A percentile compares a stretch with the other conserved stretches of the same genome.
These are phyloP conservation scores for Tetropium fuscum DNA, from an alignment of 2,888 invertebrate species.

Conservation along the genomic window DNA sequence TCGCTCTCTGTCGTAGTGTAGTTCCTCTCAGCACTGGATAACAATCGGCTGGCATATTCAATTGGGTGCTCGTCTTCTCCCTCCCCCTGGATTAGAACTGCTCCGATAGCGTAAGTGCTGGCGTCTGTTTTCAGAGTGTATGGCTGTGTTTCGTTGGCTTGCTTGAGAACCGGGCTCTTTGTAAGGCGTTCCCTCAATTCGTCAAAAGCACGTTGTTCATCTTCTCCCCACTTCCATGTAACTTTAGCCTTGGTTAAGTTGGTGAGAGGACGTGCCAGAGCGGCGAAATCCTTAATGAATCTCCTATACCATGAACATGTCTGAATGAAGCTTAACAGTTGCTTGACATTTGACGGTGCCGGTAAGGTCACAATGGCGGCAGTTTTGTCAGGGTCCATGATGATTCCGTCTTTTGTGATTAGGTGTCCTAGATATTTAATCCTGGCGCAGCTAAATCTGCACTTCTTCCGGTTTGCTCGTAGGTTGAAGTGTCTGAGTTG, in stretches of 20 bases:
- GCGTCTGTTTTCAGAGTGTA: constrained; percentile 47
- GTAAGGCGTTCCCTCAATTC: constrained; percentile 34
- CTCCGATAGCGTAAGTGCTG: constrained; percentile 44
- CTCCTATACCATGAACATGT: constrained; percentile 39
- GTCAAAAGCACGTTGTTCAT: constrained; percentile 33
- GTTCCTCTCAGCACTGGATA: constrained; percentile 39
- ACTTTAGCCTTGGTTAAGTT: constrained; percentile 30
- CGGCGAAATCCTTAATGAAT: constrained; percentile 38
- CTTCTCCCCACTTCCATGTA: constrained; percentile 30
- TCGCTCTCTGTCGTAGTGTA: too few relatives aligned
- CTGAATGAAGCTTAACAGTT: constrained; percentile 36
- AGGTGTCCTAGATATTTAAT: constrained; percentile 36
- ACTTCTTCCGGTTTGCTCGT: constrained; percentile 36
- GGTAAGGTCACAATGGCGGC: constrained; percentile 31
- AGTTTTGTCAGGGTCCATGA: constrained; percentile 36
- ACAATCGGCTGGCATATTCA: constrained; percentile 44
- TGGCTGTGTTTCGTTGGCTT: constrained; percentile 37
- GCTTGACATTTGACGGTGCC: constrained; percentile 33
- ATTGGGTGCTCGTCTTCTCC: constrained; percentile 39
- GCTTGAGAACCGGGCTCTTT: constrained; percentile 42
- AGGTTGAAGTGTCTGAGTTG: constrained; percentile 32
- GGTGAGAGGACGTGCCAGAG: constrained; percentile 34
- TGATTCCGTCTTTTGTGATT: constrained; percentile 37
- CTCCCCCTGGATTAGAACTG: constrained; percentile 42
- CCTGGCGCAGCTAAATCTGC: constrained; percentile 29